A percentile compares a stretch with the other conserved stretches of the same genome.
phyloP scores from a whole-genome alignment of 2,797 vertebrate species.

The Neopelma chrysocephalum region DNA sequence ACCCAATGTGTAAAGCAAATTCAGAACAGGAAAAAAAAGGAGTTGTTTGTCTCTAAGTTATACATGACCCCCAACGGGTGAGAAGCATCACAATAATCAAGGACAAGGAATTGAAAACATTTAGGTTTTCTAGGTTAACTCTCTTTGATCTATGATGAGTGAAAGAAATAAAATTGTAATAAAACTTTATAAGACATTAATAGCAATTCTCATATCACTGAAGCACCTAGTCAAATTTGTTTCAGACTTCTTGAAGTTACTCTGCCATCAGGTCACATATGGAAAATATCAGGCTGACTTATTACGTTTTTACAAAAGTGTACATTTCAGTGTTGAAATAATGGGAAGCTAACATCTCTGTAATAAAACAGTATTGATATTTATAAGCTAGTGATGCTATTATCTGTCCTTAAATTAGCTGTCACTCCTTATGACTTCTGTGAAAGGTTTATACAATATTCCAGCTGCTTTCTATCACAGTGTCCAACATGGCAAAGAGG shows the following conservation, averaged over 20 bases:
- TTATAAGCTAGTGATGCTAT: neutral
- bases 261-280: conserved; percentile 17
- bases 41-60: neutral
- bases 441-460: neutral
- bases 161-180: neutral
- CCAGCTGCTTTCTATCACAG: conserved; percentile 6
- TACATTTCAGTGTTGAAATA: neutral
- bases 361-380: neutral
- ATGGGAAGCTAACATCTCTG: neutral
- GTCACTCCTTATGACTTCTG: neutral
- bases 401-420: neutral
- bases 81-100: neutral
- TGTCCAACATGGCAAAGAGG: neutral
- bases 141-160: neutral
- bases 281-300: conserved; percentile 29
- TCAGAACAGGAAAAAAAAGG: neutral
- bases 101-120: neutral
- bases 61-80: neutral
- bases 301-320: neutral
- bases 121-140: neutral
- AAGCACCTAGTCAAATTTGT: conserved; percentile 11
- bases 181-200: neutral
- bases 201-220: neutral
- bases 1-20: neutral
- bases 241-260: conserved; percentile 26